Evolutionary conservation across 2,888 invertebrate genomes (phyloP).

Genomic region (Didymodactylos carnosus): DNA sequence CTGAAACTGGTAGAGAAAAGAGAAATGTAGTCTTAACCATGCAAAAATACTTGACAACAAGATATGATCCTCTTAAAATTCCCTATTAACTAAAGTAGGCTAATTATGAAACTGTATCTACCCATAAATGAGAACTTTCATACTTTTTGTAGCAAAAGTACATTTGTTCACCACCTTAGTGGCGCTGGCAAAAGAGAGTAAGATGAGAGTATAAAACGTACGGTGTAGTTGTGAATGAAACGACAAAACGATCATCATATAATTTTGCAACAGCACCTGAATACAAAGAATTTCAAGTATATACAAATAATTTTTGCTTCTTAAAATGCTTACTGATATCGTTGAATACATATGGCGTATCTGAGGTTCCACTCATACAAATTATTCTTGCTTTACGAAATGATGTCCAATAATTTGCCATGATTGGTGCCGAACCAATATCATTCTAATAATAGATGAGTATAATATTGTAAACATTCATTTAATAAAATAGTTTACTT

Average conservation of each 20-base stretch:
- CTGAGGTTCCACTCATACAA: neutral
- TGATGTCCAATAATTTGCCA: slow-evolving; percentile 12
- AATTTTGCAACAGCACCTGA: neutral
- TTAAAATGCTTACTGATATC: neutral
- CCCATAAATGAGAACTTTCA: too few species aligned
- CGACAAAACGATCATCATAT: slow-evolving; percentile 1
- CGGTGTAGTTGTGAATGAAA: neutral
- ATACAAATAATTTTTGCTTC: neutral
- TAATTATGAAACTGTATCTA: too few species aligned
- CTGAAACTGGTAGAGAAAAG: too few species aligned
- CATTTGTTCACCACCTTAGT: too few species aligned
- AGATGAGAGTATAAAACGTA: neutral
- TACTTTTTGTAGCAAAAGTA: too few species aligned
- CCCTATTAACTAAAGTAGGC: too few species aligned
- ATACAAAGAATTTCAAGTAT: slow-evolving; percentile 1
- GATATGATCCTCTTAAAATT: too few species aligned
- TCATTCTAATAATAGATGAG: neutral
- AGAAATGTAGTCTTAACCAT: too few species aligned
- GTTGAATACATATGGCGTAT: neutral
- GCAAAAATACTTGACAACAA: too few species aligned
- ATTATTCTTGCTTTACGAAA: slow-evolving; percentile 11
- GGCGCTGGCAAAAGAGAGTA: too few species aligned
- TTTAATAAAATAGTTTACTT: neutral
- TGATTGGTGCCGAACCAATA: neutral
- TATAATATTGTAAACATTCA: neutral